Percentiles rank a stretch among this genome's conserved stretches.
Conservation (phyloP, 2,888 invertebrate species). For the Erebia palarica region DNA sequence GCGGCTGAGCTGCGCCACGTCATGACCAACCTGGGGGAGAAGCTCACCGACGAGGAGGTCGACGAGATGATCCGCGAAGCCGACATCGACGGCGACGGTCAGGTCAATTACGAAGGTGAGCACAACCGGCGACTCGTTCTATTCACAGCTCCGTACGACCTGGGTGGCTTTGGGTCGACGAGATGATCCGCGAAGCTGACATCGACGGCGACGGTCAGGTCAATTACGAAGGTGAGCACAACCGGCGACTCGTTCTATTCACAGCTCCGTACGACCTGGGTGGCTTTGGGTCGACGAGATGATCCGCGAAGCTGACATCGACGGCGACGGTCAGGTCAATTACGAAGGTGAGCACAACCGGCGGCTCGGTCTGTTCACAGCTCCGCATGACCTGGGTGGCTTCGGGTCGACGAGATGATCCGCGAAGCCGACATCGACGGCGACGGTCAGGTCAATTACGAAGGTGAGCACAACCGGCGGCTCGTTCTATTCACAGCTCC, state of each 20-base stretch:
- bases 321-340: constrained; percentile 99
- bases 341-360: constrained; percentile 89
- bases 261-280: no score
- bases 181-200: constrained; percentile 99
- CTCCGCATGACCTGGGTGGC: no score
- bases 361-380: background rate
- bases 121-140: constrained; percentile 22
- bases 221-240: constrained; percentile 93
- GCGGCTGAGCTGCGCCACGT: constrained; percentile 99
- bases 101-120: constrained; percentile 98
- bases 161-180: constrained; percentile 86
- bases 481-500: background rate
- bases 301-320: constrained; percentile 99
- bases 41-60: constrained; percentile 99
- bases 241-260: background rate
- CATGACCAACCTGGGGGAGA: constrained; percentile 99
- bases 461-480: constrained; percentile 83
- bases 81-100: constrained; percentile 99
- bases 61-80: constrained; percentile 99
- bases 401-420: constrained; percentile 97
- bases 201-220: constrained; percentile 99
- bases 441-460: constrained; percentile 99
- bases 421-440: constrained; percentile 99
- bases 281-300: constrained; percentile 92
- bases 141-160: no score